These are phyloP conservation scores for Protomyctophum bolini DNA, from an alignment of 2,113 vertebrate species.

Conservation along the genomic window DNA sequence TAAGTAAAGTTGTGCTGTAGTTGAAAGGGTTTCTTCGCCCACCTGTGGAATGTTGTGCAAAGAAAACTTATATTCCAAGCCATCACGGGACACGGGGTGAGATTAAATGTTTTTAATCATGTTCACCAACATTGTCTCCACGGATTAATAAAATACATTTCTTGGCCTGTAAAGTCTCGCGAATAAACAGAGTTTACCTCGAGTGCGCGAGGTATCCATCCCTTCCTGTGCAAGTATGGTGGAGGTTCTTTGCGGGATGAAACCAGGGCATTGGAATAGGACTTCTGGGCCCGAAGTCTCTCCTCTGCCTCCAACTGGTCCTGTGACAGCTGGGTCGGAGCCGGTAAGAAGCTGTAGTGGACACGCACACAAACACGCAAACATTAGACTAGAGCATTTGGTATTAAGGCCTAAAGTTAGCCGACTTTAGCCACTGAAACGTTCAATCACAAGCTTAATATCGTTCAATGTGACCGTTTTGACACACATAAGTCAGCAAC, in stretches of 20 bases:
- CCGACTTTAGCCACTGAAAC: background rate
- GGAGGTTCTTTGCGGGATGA: conserved; percentile 90
- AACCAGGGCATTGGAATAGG: conserved; percentile 89
- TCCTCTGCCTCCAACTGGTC: conserved; percentile 97
- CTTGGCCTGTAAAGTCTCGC: too few species aligned
- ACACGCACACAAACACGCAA: conserved; percentile 9
- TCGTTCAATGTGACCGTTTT: too few species aligned
- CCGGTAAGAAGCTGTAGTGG: conserved; percentile 88
- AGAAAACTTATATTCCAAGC: too few species aligned
- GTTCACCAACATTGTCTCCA: too few species aligned
- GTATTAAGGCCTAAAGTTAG: conserved; percentile 10
- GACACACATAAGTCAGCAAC: background rate
- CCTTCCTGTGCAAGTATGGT: conserved; percentile 88
- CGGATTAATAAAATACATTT: too few species aligned
- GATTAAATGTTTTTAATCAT: too few species aligned
- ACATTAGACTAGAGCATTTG: too few species aligned
- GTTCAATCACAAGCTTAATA: background rate
- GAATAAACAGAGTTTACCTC: conserved; percentile 77
- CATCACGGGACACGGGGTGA: too few species aligned
- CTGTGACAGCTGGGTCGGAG: conserved; percentile 95
- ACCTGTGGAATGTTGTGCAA: too few species aligned
- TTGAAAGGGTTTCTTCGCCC: too few species aligned
- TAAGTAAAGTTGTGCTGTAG: too few species aligned
- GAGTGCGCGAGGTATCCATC: conserved; percentile 89
- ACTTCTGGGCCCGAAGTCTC: conserved; percentile 85